phyloP scores from a whole-genome alignment of 2,113 vertebrate species.

The Ochotona curzoniae region DNA sequence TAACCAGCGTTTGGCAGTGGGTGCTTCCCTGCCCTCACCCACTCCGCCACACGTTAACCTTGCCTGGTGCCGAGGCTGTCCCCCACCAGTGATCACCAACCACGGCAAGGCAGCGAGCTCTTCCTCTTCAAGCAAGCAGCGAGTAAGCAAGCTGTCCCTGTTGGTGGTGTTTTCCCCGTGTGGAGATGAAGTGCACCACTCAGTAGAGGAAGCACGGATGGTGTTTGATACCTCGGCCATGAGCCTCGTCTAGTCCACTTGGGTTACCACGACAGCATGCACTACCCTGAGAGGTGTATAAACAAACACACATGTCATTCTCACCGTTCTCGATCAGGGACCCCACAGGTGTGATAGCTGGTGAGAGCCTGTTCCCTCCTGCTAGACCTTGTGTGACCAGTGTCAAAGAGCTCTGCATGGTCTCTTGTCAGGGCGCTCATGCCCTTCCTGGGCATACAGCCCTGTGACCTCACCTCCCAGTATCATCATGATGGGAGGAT shows the following conservation, averaged over 20 bases:
- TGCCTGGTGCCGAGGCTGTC: not conserved
- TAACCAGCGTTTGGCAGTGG: not conserved
- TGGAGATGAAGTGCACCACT: rapidly evolving
- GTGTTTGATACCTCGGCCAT: not conserved
- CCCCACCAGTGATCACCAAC: not conserved
- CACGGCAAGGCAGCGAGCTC: not conserved
- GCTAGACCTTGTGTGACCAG: not conserved
- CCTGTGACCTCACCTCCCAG: not conserved
- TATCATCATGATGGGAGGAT: not conserved
- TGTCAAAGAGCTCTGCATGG: not conserved
- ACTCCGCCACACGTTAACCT: not conserved
- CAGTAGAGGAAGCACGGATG: not conserved
- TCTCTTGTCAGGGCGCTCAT: not conserved
- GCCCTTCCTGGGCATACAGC: not conserved
- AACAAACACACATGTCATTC: not conserved
- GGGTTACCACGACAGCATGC: not conserved
- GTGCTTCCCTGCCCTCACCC: not conserved
- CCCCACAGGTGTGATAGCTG: not conserved
- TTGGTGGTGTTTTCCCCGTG: not conserved
- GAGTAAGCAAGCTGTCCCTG: not conserved
- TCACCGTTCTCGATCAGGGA: not conserved
- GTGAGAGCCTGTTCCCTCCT: not conserved
- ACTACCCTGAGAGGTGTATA: not conserved
- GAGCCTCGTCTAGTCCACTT: not conserved
- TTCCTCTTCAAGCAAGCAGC: not conserved